Conservation (phyloP, 1,140 invertebrate species). For the Cotesia typhae region DNA sequence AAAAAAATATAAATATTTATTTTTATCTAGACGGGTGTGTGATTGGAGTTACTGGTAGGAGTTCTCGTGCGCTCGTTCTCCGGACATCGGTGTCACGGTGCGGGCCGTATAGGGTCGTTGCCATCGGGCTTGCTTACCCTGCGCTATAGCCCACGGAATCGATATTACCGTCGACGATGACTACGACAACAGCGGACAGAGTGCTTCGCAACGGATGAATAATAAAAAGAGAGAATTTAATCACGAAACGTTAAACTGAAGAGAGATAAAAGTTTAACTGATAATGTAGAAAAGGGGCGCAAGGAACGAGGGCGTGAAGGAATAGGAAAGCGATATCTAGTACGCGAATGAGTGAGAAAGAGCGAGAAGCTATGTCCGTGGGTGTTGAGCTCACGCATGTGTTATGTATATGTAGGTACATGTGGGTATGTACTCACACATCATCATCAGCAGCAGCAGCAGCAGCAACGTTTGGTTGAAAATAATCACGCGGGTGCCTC, state of each 20-base stretch:
- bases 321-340: constrained; percentile 14
- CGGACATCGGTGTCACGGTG: constrained; percentile 33
- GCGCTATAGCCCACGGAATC: constrained; percentile 49
- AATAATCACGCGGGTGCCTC: constrained; percentile 39
- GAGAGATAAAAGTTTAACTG: background rate
- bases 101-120: constrained; percentile 56
- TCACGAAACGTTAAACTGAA: background rate
- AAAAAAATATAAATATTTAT: background rate
- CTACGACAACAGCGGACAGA: constrained; percentile 31
- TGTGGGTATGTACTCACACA: background rate
- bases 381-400: constrained; percentile 15
- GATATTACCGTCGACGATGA: constrained; percentile 48
- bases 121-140: constrained; percentile 54
- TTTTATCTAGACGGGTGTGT: background rate
- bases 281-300: background rate
- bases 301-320: constrained; percentile 24
- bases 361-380: constrained; percentile 13
- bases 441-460: background rate
- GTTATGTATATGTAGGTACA: constrained; percentile 18
- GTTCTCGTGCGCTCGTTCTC: constrained; percentile 29
- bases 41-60: background rate
- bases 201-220: background rate
- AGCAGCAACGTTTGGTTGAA: constrained; percentile 35
- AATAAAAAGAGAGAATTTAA: background rate
- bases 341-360: background rate